Percentiles rank a stretch among this genome's conserved stretches.
phyloP scores from a whole-genome alignment of 2,113 vertebrate genomes.

The Phrynocephalus versicolor region DNA sequence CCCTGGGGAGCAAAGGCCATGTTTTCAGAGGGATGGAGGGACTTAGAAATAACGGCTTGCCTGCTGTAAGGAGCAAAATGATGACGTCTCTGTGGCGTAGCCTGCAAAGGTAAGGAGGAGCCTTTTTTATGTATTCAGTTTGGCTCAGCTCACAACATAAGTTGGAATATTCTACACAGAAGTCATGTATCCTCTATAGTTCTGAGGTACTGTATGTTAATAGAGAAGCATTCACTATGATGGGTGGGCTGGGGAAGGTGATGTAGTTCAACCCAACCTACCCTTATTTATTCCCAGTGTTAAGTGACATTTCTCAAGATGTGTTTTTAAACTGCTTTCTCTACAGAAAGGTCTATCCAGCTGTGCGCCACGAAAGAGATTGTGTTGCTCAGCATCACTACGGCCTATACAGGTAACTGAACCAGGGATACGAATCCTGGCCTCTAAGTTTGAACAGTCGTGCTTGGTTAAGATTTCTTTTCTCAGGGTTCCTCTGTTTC shows the following conservation, averaged over 20 bases:
- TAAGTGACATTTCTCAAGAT: background rate
- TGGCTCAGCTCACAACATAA: background rate
- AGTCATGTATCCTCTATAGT: background rate
- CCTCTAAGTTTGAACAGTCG: background rate
- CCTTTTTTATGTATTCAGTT: background rate
- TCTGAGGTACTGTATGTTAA: background rate
- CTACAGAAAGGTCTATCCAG: constrained; percentile 85
- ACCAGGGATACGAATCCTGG: background rate
- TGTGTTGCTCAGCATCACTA: constrained; percentile 87
- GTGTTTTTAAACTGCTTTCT: constrained; percentile 11
- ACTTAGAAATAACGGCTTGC: background rate
- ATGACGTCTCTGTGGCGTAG: background rate
- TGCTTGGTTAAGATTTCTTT: background rate
- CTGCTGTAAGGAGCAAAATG: background rate
- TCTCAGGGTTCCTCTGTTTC: background rate
- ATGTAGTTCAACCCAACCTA: too few species aligned
- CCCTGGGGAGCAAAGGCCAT: background rate
- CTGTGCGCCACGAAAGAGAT: constrained; percentile 91
- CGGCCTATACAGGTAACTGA: constrained; percentile 90
- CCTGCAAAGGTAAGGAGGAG: background rate
- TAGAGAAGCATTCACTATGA: background rate
- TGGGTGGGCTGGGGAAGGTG: background rate
- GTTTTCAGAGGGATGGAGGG: background rate
- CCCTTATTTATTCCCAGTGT: background rate
- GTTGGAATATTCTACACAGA: background rate